phyloP scores from a whole-genome alignment of 2,888 invertebrate species.

The Dicyrtomina minuta region DNA sequence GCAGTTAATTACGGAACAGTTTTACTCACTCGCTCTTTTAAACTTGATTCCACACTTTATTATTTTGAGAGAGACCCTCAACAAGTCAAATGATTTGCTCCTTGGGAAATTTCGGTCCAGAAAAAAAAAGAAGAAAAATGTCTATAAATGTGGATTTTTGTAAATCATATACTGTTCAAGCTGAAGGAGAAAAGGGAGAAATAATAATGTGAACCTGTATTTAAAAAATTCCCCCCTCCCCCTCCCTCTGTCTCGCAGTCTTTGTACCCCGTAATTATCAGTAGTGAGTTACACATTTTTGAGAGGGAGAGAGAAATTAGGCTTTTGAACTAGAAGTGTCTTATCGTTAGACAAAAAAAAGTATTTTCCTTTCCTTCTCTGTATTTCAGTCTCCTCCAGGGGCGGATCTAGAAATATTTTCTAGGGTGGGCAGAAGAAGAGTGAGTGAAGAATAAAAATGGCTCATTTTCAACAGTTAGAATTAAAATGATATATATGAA shows the following conservation, averaged over 20 bases:
- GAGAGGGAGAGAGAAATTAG: neutral
- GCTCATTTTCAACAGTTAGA: neutral
- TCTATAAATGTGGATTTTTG: neutral
- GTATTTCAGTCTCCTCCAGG: neutral
- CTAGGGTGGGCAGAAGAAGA: too few relatives aligned
- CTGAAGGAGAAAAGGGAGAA: neutral
- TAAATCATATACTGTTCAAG: neutral
- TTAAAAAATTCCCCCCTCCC: conserved; percentile 8
- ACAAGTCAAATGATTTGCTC: too few relatives aligned
- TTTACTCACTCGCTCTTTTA: too few relatives aligned
- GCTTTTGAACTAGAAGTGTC: neutral
- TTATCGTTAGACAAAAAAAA: too few relatives aligned
- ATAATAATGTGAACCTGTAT: neutral
- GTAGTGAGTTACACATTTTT: neutral
- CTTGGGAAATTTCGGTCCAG: neutral
- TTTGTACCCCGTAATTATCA: conserved; percentile 12
- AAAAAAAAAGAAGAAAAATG: too few relatives aligned
- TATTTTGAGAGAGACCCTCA: too few relatives aligned
- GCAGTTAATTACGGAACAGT: too few relatives aligned
- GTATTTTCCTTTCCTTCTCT: neutral
- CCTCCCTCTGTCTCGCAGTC: neutral
- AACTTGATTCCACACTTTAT: too few relatives aligned
- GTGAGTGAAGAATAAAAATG: too few relatives aligned
- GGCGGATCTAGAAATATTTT: too few relatives aligned
- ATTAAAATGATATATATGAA: too few relatives aligned